phyloP scores from a whole-genome alignment of 2,797 vertebrate species.

The Knipowitschia caucasica region DNA sequence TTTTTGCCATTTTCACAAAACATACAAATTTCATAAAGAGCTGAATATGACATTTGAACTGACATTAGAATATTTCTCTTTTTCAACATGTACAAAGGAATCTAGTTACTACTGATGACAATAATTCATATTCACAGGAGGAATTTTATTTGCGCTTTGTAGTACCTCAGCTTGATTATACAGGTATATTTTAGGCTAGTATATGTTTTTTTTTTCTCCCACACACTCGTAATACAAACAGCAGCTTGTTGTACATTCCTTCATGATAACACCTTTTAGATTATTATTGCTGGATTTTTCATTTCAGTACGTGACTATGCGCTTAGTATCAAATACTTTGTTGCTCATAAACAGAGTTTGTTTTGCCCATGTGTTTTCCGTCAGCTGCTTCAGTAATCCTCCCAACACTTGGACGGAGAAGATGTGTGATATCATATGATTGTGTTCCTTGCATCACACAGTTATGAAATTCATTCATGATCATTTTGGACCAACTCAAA shows the following conservation, averaged over 20 bases:
- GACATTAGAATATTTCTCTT: no score
- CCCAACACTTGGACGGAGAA: conserved; percentile 3
- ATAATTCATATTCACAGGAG: no score
- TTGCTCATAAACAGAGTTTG: conserved; percentile 5
- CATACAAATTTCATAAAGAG: conserved; percentile 4
- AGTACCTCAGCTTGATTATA: not conserved
- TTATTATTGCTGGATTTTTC: conserved; percentile 24
- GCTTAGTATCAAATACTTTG: conserved; percentile 16
- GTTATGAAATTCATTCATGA: conserved; percentile 13
- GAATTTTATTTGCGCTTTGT: no score
- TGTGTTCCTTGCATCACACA: conserved; percentile 9
- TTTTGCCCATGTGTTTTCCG: conserved; percentile 14
- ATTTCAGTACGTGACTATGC: conserved; percentile 20
- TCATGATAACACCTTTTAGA: conserved; percentile 13
- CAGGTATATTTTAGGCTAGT: not conserved
- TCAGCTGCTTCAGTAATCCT: conserved; percentile 18
- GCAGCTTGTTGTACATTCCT: conserved; percentile 4
- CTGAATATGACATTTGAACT: no score
- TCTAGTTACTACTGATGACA: no score
- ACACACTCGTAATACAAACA: conserved; percentile 11
- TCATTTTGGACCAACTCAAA: no score
- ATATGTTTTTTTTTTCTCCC: conserved; percentile 4
- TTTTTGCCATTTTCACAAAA: conserved; percentile 32
- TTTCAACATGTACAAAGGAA: no score
- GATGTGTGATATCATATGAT: conserved; percentile 22